Conservation (phyloP, 2,797 vertebrate genomes). For the Toxotes lorentzi region DNA sequence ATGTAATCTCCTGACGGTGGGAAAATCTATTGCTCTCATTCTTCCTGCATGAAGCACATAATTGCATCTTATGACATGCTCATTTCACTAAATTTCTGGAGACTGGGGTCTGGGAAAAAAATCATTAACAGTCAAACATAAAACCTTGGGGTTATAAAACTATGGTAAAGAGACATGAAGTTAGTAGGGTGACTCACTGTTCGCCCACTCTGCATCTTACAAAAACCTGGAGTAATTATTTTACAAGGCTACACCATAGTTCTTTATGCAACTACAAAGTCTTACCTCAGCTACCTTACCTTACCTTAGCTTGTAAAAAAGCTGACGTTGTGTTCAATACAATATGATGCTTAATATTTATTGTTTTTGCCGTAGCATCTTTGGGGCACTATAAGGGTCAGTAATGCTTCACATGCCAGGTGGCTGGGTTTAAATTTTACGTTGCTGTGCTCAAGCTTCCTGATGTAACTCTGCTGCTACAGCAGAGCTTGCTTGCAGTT, state of each 20-base stretch:
- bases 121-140: slow-evolving; percentile 42
- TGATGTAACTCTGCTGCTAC: slow-evolving; percentile 50
- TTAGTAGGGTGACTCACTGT: slow-evolving; percentile 32
- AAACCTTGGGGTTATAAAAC: slow-evolving; percentile 29
- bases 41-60: slow-evolving; percentile 21
- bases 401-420: slow-evolving; percentile 53
- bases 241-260: slow-evolving; percentile 17
- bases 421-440: slow-evolving; percentile 69
- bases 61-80: slow-evolving; percentile 49
- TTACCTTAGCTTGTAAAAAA: slow-evolving; percentile 5
- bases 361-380: slow-evolving; percentile 33
- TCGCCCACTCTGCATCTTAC: not conserved
- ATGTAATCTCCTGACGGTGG: slow-evolving; percentile 27
- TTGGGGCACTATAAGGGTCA: slow-evolving; percentile 20
- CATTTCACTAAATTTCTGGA: slow-evolving; percentile 42
- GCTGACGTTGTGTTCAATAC: slow-evolving; percentile 12
- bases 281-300: not conserved
- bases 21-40: slow-evolving; percentile 45
- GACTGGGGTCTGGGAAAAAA: slow-evolving; percentile 30
- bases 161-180: slow-evolving; percentile 45
- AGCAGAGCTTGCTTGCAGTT: slow-evolving; percentile 53
- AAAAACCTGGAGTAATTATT: slow-evolving; percentile 15
- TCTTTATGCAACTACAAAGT: slow-evolving; percentile 12
- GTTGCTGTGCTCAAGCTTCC: slow-evolving; percentile 54
- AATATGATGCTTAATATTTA: slow-evolving; percentile 32